Percentiles rank a stretch among this genome's conserved stretches.
These are phyloP conservation scores for Agrochola macilenta DNA, from an alignment of 2,888 invertebrate genomes.

Conservation along the genomic window DNA sequence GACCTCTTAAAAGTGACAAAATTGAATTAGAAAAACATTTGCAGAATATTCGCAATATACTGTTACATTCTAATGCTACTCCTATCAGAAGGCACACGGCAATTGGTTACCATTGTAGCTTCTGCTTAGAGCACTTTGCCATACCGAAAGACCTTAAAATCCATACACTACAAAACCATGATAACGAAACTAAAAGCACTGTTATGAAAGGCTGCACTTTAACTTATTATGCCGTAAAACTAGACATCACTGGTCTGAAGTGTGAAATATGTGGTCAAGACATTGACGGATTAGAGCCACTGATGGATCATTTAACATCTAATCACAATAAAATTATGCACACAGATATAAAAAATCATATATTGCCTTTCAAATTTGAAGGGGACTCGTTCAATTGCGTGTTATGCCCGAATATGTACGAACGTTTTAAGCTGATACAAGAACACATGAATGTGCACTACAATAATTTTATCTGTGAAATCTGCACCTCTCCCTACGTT, in stretches of 20 bases:
- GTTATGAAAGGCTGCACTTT: conserved; percentile 70
- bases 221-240: conserved; percentile 56
- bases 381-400: conserved; percentile 44
- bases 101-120: conserved; percentile 76
- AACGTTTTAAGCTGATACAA: conserved; percentile 52
- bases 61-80: conserved; percentile 78
- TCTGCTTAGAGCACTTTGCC: conserved; percentile 71
- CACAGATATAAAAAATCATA: conserved; percentile 58
- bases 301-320: conserved; percentile 39
- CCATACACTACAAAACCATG: conserved; percentile 73
- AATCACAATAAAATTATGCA: conserved; percentile 40
- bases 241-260: conserved; percentile 56
- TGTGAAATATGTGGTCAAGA: conserved; percentile 43
- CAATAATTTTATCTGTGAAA: conserved; percentile 52
- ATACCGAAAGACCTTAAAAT: conserved; percentile 74
- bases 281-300: conserved; percentile 30
- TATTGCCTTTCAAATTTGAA: conserved; percentile 60
- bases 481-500: conserved; percentile 79
- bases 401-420: conserved; percentile 43
- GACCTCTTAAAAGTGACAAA: conserved; percentile 1
- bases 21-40: conserved; percentile 53
- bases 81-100: conserved; percentile 74
- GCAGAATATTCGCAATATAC: conserved; percentile 74
- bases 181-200: conserved; percentile 60
- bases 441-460: conserved; percentile 64